Evolutionary conservation across 2,797 vertebrate species (phyloP), one percentile per base, ranked within the genome.

Genomic region (Nasua narica): DNA sequence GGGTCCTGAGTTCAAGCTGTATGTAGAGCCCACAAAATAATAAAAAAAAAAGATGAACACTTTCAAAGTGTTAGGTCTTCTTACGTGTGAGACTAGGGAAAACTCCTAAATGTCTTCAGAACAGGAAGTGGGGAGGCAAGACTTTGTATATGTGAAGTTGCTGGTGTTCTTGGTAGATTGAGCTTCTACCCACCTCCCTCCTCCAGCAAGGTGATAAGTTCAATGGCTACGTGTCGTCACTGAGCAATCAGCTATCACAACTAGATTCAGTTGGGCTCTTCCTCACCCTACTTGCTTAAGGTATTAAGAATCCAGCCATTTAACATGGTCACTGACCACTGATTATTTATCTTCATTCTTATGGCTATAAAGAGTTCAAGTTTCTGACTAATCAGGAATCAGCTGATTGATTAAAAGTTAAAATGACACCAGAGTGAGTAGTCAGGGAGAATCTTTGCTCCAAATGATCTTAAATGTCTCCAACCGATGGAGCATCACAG

Each of bases 401-500:
- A 83, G 46, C 67, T 52, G 10, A 90, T 54, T 93, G 65, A 95
- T 91, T 93, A 84, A 74, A 97, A 85, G 70, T 91, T 92, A 89
- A 96, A 56, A 65, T 65, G 25, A 43, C 27, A 62, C 46, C 60
- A 50, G 65, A 95, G 60, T 81, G 52, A 90, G 37, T 60, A 81
- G 85, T 91, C 83, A 74, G 65, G 87, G n/a, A 97, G 79, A 91
- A 82, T 90, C 70, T 91, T 60, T 32, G 3, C n/a, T 96, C 16
- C 54, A 95, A 94, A 97, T 96, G 70, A 85, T 95, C 58, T 96
- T 93, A 96, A 97, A 77, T 96, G 70, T 77, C 37, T 85, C 65
- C 79, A 93, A 72, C 40, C 79, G 95, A 87, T 27, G 52, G 58
- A 86, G 58, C 58, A 94, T 82, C 96, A 95, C 94, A 93, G 37